Conservation (phyloP, 2,113 vertebrate genomes). For the Poeciliopsis prolifica region DNA sequence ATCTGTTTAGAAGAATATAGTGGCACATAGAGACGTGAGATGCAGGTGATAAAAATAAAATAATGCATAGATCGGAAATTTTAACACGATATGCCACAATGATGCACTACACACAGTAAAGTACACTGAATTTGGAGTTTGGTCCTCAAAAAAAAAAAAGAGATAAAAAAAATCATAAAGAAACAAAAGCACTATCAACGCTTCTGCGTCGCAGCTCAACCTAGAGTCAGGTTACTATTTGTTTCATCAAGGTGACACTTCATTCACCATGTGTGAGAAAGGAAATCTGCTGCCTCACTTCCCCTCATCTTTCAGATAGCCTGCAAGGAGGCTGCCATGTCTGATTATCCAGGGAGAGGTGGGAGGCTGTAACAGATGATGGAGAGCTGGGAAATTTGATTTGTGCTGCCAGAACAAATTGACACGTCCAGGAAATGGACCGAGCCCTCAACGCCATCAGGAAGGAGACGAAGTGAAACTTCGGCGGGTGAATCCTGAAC, state of each 20-base stretch:
- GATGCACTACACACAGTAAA: too few species aligned
- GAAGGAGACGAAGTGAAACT: slow-evolving; percentile 5
- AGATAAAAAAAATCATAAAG: too few species aligned
- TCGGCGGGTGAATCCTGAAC: slow-evolving; percentile 8
- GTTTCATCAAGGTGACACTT: slow-evolving; percentile 4
- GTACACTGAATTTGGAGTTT: too few species aligned
- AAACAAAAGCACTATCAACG: background rate
- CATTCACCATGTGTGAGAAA: background rate
- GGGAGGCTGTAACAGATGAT: slow-evolving; percentile 21
- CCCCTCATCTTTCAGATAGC: slow-evolving; percentile 3
- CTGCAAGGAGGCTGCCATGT: slow-evolving; percentile 13
- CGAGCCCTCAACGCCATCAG: slow-evolving; percentile 1
- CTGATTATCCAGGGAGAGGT: slow-evolving; percentile 25
- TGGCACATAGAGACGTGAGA: too few species aligned
- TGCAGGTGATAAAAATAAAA: too few species aligned
- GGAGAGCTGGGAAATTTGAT: slow-evolving; percentile 25
- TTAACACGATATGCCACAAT: too few species aligned
- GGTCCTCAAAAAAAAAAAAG: too few species aligned
- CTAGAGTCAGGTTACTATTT: background rate
- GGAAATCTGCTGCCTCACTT: slow-evolving; percentile 5
- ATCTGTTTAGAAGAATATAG: too few species aligned
- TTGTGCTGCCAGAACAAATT: slow-evolving; percentile 9
- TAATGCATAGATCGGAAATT: too few species aligned
- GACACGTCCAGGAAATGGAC: slow-evolving; percentile 27
- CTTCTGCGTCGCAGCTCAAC: background rate